Percentiles rank a stretch among this genome's conserved stretches.
Conservation (phyloP, 2,797 vertebrate genomes). For the Mormyrus hasselquistii region DNA sequence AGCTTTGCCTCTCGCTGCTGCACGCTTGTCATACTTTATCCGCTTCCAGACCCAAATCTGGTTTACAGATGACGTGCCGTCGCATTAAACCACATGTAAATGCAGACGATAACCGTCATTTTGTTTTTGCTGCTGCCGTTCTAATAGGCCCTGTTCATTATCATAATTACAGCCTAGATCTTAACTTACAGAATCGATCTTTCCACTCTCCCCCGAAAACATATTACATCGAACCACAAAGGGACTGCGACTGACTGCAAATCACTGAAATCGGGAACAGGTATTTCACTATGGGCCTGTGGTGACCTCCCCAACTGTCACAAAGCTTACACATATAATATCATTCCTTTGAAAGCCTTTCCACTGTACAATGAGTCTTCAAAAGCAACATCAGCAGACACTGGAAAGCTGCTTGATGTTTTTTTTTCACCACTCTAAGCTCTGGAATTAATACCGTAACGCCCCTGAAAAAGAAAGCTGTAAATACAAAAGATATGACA, state of each 20-base stretch:
- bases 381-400: not conserved
- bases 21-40: not conserved
- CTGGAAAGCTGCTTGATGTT: not conserved
- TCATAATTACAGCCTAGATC: not conserved
- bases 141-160: not conserved
- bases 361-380: not conserved
- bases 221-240: not conserved
- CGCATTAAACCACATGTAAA: not conserved
- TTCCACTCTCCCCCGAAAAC: not conserved
- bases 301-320: not conserved
- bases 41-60: not conserved
- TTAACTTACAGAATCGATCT: not conserved
- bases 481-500: not conserved
- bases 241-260: not conserved
- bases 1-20: not conserved
- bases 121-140: not conserved
- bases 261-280: not conserved
- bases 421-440: not conserved
- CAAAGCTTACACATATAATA: not conserved
- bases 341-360: not conserved
- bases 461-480: not conserved
- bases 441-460: not conserved
- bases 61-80: not conserved
- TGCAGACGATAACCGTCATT: not conserved
- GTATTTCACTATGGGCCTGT: not conserved